Percentiles rank a stretch among this genome's conserved stretches.
Evolutionary conservation across 2,888 invertebrate species (phyloP).

Genomic region (Lomographa bimaculata): DNA sequence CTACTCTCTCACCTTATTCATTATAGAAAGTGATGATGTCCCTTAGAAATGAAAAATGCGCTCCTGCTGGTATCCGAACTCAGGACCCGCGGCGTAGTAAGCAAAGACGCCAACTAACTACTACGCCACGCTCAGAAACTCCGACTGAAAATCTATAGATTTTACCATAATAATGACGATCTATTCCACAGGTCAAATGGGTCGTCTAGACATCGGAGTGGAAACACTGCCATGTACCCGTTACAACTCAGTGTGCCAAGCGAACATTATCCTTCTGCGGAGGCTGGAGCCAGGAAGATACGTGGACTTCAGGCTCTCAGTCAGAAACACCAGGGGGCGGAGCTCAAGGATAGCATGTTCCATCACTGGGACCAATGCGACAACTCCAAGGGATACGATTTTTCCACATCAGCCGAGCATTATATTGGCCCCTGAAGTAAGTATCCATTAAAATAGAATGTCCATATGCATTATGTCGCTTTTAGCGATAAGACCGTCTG

Average conservation of each 20-base stretch:
- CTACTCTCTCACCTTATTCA: too few species aligned
- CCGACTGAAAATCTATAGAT: too few species aligned
- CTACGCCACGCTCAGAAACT: too few species aligned
- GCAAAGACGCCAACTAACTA: too few species aligned
- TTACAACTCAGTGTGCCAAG: slow-evolving; percentile 95
- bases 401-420: slow-evolving; percentile 92
- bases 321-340: slow-evolving; percentile 90
- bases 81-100: too few species aligned
- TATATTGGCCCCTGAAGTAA: slow-evolving; percentile 90
- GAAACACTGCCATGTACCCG: slow-evolving; percentile 93
- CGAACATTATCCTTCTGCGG: slow-evolving; percentile 91
- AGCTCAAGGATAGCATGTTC: slow-evolving; percentile 90
- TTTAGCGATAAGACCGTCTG: too few species aligned
- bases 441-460: too few species aligned
- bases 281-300: slow-evolving; percentile 91
- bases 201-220: slow-evolving; percentile 90
- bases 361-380: slow-evolving; percentile 92
- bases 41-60: too few species aligned
- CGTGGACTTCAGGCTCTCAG: slow-evolving; percentile 90
- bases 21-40: too few species aligned
- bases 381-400: slow-evolving; percentile 91
- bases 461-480: too few species aligned
- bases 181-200: slow-evolving; percentile 84
- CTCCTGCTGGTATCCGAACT: too few species aligned
- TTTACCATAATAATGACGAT: too few species aligned